Base-by-base conservation (phyloP, 2,888 invertebrate genomes). In the Aphidoletes aphidimyza region DNA sequence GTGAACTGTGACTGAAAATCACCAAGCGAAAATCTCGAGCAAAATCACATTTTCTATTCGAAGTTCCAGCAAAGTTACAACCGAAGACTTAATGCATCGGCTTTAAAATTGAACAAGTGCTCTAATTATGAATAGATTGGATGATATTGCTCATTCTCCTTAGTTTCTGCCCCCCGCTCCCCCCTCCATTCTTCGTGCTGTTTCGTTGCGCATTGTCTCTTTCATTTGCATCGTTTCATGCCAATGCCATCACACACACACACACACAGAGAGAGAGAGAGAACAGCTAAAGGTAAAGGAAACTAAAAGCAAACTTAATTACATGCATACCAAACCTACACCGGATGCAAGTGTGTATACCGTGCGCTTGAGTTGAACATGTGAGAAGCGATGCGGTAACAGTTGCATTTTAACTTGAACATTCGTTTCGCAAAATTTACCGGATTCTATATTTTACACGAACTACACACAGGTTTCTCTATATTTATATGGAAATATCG, bases 361-460 rank as follows among this genome's bases (percentile, higher is more conserved):
- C 22, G 54, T 22, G 54, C 54, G 54, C n/a, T n/a, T n/a, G n/a
- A n/a, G n/a, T n/a, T n/a, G n/a, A n/a, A n/a, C n/a, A n/a, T n/a
- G n/a, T n/a, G n/a, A n/a, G n/a, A 54, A 54, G 22, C 54, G 54
- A 54, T 54, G 54, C 54, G 54, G 54, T 54, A 54, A 54, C 54
- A 54, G 54, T 54, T 54, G 54, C 54, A 54, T 54, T 54, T 22
- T 54, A n/a, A 22, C 54, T 54, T 54, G 54, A 9, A 6, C 69
- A 69, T 22, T 30, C 30, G 0, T 30, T 14, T 30, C 6, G 34
- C 11, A 69, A 9, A 69, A 30, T 17, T 49, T 11, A 9, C 6
- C 42, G 11, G 6, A 42, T 42, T 6, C 42, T 42, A 42, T 42
- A 42, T 11, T 9, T 9, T 42, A 42, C 11, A 42, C 42, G 11